These are phyloP conservation scores for Chaenocephalus aceratus DNA, from an alignment of 2,113 vertebrate genomes.

Conservation along the genomic window DNA sequence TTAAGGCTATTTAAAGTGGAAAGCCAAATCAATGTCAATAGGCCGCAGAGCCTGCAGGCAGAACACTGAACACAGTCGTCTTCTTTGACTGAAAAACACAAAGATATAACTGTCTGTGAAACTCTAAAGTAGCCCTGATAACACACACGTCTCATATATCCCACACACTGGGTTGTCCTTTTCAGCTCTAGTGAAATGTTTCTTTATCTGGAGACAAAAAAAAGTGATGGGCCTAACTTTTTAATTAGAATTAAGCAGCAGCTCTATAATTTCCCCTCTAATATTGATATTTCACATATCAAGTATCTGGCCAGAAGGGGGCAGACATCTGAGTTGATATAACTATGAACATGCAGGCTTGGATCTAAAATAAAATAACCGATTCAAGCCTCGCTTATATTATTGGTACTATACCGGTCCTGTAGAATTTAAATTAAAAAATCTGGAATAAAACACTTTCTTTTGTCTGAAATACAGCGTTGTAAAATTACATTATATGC, in stretches of 20 bases:
- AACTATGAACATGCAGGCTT: neutral
- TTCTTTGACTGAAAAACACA: constrained; percentile 3
- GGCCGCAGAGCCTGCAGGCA: neutral
- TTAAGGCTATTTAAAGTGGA: neutral
- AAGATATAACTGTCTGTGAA: constrained; percentile 4
- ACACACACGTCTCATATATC: neutral
- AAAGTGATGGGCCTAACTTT: neutral
- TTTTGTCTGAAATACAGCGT: too few species aligned
- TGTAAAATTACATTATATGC: too few species aligned
- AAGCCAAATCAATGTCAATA: neutral
- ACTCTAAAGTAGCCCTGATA: neutral
- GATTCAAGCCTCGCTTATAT: neutral
- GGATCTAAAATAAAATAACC: neutral
- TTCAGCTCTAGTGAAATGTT: neutral
- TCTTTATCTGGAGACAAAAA: neutral
- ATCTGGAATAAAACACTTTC: too few species aligned
- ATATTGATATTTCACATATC: neutral
- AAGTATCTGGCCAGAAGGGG: neutral
- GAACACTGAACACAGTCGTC: neutral
- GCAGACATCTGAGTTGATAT: neutral
- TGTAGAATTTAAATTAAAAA: neutral
- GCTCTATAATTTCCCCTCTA: neutral
- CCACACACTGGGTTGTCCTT: neutral
- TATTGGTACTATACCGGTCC: neutral
- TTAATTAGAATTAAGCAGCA: neutral